These are phyloP conservation scores for Villa cingulata DNA, from an alignment of 2,888 invertebrate species.

Conservation along the genomic window DNA sequence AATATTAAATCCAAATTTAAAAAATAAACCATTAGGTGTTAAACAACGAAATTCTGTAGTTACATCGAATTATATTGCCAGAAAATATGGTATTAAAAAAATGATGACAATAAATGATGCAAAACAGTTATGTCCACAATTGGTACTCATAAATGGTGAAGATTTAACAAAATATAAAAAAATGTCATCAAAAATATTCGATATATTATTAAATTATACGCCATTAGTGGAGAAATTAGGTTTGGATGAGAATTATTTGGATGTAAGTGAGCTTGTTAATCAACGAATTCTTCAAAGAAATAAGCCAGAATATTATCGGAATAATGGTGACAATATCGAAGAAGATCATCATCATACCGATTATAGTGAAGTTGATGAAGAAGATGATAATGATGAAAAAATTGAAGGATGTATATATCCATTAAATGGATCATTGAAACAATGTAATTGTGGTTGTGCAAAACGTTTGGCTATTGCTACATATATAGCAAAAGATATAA, in stretches of 20 bases:
- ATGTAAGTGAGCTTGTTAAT: slow-evolving; percentile 49
- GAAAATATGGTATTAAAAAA: slow-evolving; percentile 61
- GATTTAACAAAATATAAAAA: slow-evolving; percentile 68
- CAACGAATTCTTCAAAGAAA: slow-evolving; percentile 15
- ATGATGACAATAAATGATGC: slow-evolving; percentile 68
- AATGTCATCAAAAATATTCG: slow-evolving; percentile 62
- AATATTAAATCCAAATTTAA: slow-evolving; percentile 52
- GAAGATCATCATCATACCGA: not conserved
- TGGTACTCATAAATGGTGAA: slow-evolving; percentile 68
- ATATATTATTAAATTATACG: slow-evolving; percentile 55
- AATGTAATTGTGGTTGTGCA: slow-evolving; percentile 64
- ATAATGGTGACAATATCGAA: slow-evolving; percentile 9
- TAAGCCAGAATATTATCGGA: too few relatives aligned
- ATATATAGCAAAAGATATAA: slow-evolving; percentile 61
- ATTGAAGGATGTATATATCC: slow-evolving; percentile 43
- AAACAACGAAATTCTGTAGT: slow-evolving; percentile 76
- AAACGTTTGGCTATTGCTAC: slow-evolving; percentile 54
- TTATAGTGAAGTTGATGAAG: not conserved
- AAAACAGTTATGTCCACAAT: slow-evolving; percentile 53
- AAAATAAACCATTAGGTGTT: slow-evolving; percentile 57
- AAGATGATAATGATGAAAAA: slow-evolving; percentile 1
- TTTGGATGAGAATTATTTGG: slow-evolving; percentile 74
- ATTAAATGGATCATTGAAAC: slow-evolving; percentile 41
- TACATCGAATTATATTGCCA: slow-evolving; percentile 71
- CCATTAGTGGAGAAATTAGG: slow-evolving; percentile 66